Evolutionary conservation across 23 tunicate genomes (phyloP).

Genomic region (Halocynthia roretzi): DNA sequence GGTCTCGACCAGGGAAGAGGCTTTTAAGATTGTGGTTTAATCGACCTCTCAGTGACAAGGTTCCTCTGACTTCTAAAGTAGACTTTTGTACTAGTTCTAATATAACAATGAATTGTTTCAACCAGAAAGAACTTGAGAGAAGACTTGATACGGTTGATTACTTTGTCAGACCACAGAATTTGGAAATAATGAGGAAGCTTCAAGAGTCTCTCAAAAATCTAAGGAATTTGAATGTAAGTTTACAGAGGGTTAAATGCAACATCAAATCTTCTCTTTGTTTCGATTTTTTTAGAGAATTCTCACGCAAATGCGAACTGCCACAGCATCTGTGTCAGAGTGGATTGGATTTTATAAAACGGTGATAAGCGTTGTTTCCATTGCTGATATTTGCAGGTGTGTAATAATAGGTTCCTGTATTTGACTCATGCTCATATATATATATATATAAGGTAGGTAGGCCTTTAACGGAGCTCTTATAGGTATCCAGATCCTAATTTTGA

Average conservation of each 20-base stretch:
- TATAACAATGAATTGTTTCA: too few relatives aligned
- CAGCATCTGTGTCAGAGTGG: constrained; percentile 63
- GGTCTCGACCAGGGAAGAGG: constrained; percentile 45
- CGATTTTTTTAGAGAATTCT: constrained; percentile 32
- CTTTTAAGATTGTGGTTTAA: constrained; percentile 62
- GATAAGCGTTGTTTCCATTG: constrained; percentile 47
- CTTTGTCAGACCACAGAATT: constrained; percentile 33
- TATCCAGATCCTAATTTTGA: too few relatives aligned
- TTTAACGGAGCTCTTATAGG: too few relatives aligned
- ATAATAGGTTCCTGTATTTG: background rate
- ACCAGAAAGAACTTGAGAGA: constrained; percentile 18
- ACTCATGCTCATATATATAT: too few relatives aligned
- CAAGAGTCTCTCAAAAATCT: constrained; percentile 38
- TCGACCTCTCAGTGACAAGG: constrained; percentile 65
- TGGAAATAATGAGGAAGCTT: constrained; percentile 27
- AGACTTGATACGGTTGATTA: constrained; percentile 67
- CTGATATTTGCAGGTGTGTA: constrained; percentile 55
- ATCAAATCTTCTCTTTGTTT: background rate
- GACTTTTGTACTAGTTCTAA: too few relatives aligned
- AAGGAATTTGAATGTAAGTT: constrained; percentile 33
- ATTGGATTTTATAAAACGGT: constrained; percentile 39
- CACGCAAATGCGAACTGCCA: constrained; percentile 37
- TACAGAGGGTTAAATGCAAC: background rate
- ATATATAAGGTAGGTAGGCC: too few relatives aligned
- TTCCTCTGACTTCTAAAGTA: too few relatives aligned